Evolutionary conservation across 2,797 vertebrate genomes (phyloP).

Genomic region (Xenopus petersii): DNA sequence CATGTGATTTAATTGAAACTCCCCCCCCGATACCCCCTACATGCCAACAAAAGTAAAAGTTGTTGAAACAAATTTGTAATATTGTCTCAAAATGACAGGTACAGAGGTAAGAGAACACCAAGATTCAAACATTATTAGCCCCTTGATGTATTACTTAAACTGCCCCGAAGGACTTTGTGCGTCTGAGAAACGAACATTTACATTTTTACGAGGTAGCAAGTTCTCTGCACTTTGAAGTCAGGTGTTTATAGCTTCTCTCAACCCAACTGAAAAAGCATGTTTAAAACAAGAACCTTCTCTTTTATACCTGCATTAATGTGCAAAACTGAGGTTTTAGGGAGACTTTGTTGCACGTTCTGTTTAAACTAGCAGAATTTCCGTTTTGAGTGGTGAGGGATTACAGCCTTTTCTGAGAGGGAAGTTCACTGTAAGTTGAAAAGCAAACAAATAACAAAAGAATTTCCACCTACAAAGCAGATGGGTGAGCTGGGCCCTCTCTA

Average conservation of each 20-base stretch:
- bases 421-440: constrained; percentile 68
- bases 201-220: constrained; percentile 56
- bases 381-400: constrained; percentile 60
- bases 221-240: constrained; percentile 61
- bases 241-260: constrained; percentile 52
- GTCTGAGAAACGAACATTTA: constrained; percentile 56
- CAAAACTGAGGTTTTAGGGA: constrained; percentile 57
- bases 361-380: constrained; percentile 64
- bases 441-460: constrained; percentile 68
- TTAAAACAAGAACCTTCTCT: constrained; percentile 56
- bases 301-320: constrained; percentile 55
- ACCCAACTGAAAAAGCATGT: constrained; percentile 51
- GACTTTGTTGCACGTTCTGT: constrained; percentile 59
- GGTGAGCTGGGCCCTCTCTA: constrained; percentile 52
- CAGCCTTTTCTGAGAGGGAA: constrained; percentile 51
- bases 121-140: background rate
- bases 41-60: too few relatives aligned
- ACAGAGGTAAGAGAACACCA: too few relatives aligned
- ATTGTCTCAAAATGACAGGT: too few relatives aligned
- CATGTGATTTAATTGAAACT: too few relatives aligned
- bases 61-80: too few relatives aligned
- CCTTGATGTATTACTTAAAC: constrained; percentile 45
- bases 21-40: too few relatives aligned
- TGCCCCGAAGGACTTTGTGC: constrained; percentile 52
- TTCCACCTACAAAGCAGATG: constrained; percentile 64